These are phyloP conservation scores for Eclectus roratus DNA, from an alignment of 2,113 vertebrate species.

Conservation along the genomic window DNA sequence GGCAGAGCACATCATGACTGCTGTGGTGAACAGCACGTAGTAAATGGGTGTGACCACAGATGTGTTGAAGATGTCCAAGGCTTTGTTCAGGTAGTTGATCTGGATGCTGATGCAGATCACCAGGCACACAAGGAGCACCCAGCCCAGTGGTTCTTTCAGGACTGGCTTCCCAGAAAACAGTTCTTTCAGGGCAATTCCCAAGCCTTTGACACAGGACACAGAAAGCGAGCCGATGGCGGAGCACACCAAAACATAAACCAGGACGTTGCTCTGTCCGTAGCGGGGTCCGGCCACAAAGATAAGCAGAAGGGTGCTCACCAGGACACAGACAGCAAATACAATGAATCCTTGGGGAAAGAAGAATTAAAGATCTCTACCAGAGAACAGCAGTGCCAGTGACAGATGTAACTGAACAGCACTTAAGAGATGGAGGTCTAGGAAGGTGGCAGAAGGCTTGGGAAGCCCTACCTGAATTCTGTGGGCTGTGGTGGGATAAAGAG, in stretches of 20 bases:
- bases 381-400: not conserved
- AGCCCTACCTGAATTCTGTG: not conserved
- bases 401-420: not conserved
- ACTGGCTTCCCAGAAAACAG: slow-evolving; percentile 78
- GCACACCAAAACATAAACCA: slow-evolving; percentile 84
- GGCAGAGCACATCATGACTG: slow-evolving; percentile 82
- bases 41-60: slow-evolving; percentile 82
- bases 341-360: slow-evolving; percentile 77
- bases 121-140: slow-evolving; percentile 78
- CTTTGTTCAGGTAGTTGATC: slow-evolving; percentile 87
- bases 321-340: slow-evolving; percentile 78
- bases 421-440: not conserved
- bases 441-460: not conserved
- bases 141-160: slow-evolving; percentile 80
- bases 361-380: slow-evolving; percentile 30
- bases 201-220: slow-evolving; percentile 82
- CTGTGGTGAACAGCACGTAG: slow-evolving; percentile 85
- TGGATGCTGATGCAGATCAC: slow-evolving; percentile 80
- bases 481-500: not conserved
- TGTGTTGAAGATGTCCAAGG: slow-evolving; percentile 82
- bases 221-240: slow-evolving; percentile 83
- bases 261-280: slow-evolving; percentile 81
- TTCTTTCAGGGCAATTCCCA: slow-evolving; percentile 84
- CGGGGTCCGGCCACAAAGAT: slow-evolving; percentile 80
- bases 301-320: slow-evolving; percentile 79